Evolutionary conservation across 2,888 invertebrate species (phyloP).

Genomic region (Acrocyrtus sp.): DNA sequence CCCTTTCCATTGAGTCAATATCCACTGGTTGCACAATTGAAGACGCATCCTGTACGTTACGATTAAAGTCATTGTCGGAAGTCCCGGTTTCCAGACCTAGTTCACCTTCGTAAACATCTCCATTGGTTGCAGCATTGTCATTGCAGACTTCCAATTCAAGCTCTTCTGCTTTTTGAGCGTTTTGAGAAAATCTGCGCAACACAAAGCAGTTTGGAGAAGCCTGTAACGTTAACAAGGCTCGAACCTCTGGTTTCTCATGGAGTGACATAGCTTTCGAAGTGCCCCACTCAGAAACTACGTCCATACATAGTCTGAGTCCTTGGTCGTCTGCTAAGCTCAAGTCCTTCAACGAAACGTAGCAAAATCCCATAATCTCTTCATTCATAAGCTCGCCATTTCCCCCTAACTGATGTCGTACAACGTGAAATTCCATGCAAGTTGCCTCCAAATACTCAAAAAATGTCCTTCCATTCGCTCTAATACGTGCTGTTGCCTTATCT

Average conservation of each 20-base stretch:
- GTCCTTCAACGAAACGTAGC: constrained; percentile 44
- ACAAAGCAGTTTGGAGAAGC: constrained; percentile 47
- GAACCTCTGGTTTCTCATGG: constrained; percentile 49
- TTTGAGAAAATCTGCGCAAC: neutral
- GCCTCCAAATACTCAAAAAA: constrained; percentile 50
- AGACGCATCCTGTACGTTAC: neutral
- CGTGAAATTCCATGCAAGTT: constrained; percentile 43
- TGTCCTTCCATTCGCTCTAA: constrained; percentile 42
- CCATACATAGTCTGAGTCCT: constrained; percentile 35
- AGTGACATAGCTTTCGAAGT: constrained; percentile 13
- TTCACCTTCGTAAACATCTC: too few relatives aligned
- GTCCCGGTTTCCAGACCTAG: too few relatives aligned
- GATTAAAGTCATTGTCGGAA: too few relatives aligned
- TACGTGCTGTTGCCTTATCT: constrained; percentile 56
- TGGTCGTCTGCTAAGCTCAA: constrained; percentile 33
- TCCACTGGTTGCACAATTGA: neutral
- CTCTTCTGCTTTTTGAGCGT: too few relatives aligned
- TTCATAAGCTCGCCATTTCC: constrained; percentile 21
- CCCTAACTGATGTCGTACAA: constrained; percentile 33
- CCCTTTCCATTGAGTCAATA: too few relatives aligned
- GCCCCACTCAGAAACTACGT: constrained; percentile 50
- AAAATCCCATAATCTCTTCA: constrained; percentile 50
- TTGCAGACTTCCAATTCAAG: too few relatives aligned
- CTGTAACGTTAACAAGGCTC: constrained; percentile 47
- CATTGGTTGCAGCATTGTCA: too few relatives aligned